phyloP scores from a whole-genome alignment of 2,888 invertebrate genomes.

The Corbicula japonica region DNA sequence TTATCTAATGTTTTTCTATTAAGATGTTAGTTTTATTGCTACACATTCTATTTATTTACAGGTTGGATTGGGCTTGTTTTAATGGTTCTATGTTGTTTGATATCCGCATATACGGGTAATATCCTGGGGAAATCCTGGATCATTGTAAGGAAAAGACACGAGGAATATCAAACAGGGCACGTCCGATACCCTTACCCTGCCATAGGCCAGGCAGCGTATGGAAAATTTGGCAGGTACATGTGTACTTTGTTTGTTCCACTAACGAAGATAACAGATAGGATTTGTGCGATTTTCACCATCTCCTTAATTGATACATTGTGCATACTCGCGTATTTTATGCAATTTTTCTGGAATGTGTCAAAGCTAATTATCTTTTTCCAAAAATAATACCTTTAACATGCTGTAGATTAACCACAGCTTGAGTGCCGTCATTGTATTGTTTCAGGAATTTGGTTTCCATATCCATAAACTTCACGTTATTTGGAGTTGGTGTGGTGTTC shows the following conservation, averaged over 20 bases:
- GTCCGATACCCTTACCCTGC: slow-evolving; percentile 94
- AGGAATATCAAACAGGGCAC: slow-evolving; percentile 87
- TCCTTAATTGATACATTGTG: too few relatives aligned
- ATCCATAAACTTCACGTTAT: slow-evolving; percentile 90
- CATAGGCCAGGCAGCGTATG: slow-evolving; percentile 93
- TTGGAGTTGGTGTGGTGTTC: slow-evolving; percentile 90
- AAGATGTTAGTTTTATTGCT: too few relatives aligned
- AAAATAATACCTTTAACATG: too few relatives aligned
- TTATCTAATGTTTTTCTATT: too few relatives aligned
- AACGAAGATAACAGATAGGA: too few relatives aligned
- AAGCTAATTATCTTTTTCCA: too few relatives aligned
- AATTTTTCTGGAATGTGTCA: too few relatives aligned
- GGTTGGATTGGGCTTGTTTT: slow-evolving; percentile 91
- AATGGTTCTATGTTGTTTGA: slow-evolving; percentile 89
- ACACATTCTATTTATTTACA: too few relatives aligned
- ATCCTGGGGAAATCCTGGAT: slow-evolving; percentile 94
- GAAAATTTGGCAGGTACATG: slow-evolving; percentile 86
- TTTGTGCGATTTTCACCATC: too few relatives aligned
- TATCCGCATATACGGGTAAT: slow-evolving; percentile 93
- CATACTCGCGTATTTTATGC: too few relatives aligned
- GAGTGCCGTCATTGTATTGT: too few relatives aligned
- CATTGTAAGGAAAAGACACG: slow-evolving; percentile 91
- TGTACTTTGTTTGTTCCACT: neutral
- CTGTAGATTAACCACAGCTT: too few relatives aligned
- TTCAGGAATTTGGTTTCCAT: slow-evolving; percentile 88